phyloP scores from a whole-genome alignment of 2,888 invertebrate genomes.

The Drosophila differens region DNA sequence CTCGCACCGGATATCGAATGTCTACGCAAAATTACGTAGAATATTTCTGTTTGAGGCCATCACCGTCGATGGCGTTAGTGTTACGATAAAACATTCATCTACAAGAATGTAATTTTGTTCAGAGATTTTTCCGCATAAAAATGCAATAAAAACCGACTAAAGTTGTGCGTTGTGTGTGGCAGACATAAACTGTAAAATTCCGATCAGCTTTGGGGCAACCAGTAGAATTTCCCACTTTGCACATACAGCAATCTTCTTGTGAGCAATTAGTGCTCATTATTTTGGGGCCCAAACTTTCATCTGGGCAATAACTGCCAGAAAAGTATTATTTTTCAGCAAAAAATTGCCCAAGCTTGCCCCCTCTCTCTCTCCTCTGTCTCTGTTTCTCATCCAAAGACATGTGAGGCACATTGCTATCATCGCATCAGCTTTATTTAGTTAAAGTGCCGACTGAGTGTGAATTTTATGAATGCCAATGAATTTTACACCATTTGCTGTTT shows the following conservation, averaged over 20 bases:
- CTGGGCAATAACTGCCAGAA: conserved; percentile 16
- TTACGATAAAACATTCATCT: neutral
- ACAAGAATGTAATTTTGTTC: conserved; percentile 21
- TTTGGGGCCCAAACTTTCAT: conserved; percentile 18
- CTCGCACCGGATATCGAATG: conserved; percentile 40
- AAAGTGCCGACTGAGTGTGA: conserved; percentile 2
- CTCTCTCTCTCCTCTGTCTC: neutral
- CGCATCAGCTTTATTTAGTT: conserved; percentile 10
- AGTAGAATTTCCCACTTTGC: conserved; percentile 10
- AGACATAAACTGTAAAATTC: conserved; percentile 40
- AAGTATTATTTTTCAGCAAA: conserved; percentile 9
- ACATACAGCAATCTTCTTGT: neutral
- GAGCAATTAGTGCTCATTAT: conserved; percentile 58
- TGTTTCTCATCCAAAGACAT: conserved; percentile 5
- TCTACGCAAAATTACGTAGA: conserved; percentile 26
- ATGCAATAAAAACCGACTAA: conserved; percentile 16
- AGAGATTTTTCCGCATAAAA: conserved; percentile 35
- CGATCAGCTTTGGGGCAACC: conserved; percentile 11
- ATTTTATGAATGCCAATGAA: conserved; percentile 22
- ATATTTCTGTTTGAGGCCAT: conserved; percentile 3
- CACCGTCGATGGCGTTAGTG: neutral
- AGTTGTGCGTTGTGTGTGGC: conserved; percentile 22
- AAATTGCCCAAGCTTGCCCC: neutral
- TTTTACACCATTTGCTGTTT: conserved; percentile 33
- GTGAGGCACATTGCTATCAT: neutral